Conservation (phyloP, 2,888 invertebrate genomes). For the Drosophila pseudotalamancana region DNA sequence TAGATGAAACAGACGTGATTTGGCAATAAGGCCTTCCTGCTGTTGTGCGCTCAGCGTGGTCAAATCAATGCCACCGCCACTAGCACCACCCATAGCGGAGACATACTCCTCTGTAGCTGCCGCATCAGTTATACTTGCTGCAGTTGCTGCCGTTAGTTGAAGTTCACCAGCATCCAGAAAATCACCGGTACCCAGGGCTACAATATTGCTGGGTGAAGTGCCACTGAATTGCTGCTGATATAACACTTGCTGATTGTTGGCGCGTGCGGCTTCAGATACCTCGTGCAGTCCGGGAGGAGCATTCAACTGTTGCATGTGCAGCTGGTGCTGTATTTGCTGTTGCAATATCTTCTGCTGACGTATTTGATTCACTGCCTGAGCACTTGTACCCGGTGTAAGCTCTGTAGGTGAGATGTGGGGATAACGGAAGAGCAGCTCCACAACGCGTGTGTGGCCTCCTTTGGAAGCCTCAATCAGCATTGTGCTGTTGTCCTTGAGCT, state of each 20-base stretch:
- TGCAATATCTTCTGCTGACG: constrained; percentile 84
- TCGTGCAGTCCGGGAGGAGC: constrained; percentile 86
- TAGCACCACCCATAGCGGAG: constrained; percentile 41
- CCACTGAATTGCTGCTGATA: constrained; percentile 83
- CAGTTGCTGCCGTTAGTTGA: constrained; percentile 63
- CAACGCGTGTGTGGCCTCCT: constrained; percentile 98
- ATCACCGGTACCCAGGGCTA: constrained; percentile 73
- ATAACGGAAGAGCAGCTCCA: constrained; percentile 96
- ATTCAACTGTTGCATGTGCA: constrained; percentile 82
- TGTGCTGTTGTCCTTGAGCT: constrained; percentile 98
- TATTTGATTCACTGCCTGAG: constrained; percentile 79
- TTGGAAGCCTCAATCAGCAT: constrained; percentile 99
- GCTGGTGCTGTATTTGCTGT: constrained; percentile 85
- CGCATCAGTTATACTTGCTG: constrained; percentile 52
- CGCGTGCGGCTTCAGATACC: constrained; percentile 86
- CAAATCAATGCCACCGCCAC: constrained; percentile 77
- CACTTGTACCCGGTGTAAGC: constrained; percentile 80
- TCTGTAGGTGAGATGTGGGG: constrained; percentile 90
- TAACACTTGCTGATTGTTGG: constrained; percentile 85
- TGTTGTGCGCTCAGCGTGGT: constrained; percentile 83
- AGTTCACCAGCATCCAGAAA: constrained; percentile 82
- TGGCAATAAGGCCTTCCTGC: constrained; percentile 83
- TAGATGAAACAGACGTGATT: constrained; percentile 83
- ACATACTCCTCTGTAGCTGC: constrained; percentile 80
- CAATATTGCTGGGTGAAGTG: constrained; percentile 57